Evolutionary conservation across 2,797 vertebrate genomes (phyloP).

Genomic region (Etheostoma nigrum): DNA sequence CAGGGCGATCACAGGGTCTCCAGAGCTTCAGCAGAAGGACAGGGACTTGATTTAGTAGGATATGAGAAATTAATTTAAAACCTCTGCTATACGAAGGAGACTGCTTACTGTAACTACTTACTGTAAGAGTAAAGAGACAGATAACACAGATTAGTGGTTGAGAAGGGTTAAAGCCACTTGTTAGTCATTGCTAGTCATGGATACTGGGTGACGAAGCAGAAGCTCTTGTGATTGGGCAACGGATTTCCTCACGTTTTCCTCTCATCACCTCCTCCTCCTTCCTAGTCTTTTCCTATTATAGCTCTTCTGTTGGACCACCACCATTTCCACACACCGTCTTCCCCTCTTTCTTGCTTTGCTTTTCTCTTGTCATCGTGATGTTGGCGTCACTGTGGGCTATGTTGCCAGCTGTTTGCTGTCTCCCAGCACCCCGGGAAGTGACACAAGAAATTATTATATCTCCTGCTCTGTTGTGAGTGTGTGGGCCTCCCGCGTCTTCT

Average conservation of each 20-base stretch:
- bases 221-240: conserved; percentile 15
- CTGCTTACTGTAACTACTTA: not conserved
- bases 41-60: conserved; percentile 40
- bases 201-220: conserved; percentile 36
- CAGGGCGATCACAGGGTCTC: conserved; percentile 36
- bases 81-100: conserved; percentile 41
- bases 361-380: conserved; percentile 49
- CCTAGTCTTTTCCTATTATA: conserved; percentile 43
- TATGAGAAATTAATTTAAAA: conserved; percentile 64
- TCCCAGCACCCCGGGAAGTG: conserved; percentile 68
- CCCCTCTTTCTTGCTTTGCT: conserved; percentile 27
- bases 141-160: conserved; percentile 31
- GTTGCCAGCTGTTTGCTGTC: conserved; percentile 77
- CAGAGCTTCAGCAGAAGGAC: conserved; percentile 32
- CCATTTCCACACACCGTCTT: conserved; percentile 21
- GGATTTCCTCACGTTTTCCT: conserved; percentile 20
- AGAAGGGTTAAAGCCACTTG: conserved; percentile 44
- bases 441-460: conserved; percentile 73
- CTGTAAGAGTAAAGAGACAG: conserved; percentile 42
- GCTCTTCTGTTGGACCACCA: conserved; percentile 24
- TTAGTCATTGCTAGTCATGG: conserved; percentile 34
- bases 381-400: conserved; percentile 52
- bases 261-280: conserved; percentile 11
- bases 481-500: conserved; percentile 34
- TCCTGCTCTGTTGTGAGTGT: conserved; percentile 34